A percentile compares a stretch with the other conserved stretches of the same genome.
These are phyloP conservation scores for Ascaphus truei DNA, from an alignment of 2,113 vertebrate genomes.

Conservation along the genomic window DNA sequence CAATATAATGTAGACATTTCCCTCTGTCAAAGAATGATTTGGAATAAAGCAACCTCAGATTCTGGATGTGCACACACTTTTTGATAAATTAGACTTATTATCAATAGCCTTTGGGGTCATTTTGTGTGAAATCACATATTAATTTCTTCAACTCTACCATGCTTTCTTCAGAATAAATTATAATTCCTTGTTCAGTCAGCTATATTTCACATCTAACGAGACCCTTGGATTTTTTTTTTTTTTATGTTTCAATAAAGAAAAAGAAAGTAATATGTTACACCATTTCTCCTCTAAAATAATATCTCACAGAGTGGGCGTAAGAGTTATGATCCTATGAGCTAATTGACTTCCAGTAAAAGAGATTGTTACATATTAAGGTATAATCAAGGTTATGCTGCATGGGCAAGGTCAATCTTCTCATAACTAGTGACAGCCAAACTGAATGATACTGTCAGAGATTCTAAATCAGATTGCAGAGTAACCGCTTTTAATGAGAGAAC, in stretches of 20 bases:
- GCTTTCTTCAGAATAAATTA: background rate
- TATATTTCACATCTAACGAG: background rate
- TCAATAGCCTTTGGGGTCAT: constrained; percentile 8
- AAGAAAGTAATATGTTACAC: background rate
- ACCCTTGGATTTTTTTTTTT: background rate
- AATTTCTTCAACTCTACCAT: background rate
- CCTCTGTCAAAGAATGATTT: constrained; percentile 12
- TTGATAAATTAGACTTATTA: constrained; percentile 28
- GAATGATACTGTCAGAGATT: constrained; percentile 20
- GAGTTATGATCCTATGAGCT: constrained; percentile 24
- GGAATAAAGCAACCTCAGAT: background rate
- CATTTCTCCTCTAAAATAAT: constrained; percentile 29
- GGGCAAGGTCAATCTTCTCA: constrained; percentile 32
- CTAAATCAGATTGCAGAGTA: background rate
- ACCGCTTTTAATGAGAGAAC: constrained; percentile 26
- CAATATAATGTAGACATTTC: constrained; percentile 4
- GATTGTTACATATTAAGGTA: constrained; percentile 36
- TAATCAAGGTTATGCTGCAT: constrained; percentile 30
- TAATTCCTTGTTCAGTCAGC: background rate
- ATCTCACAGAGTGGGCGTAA: background rate
- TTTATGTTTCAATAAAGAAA: constrained; percentile 12
- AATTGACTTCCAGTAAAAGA: constrained; percentile 32
- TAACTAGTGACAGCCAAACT: constrained; percentile 24
- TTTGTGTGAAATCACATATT: background rate
- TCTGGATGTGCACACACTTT: background rate